phyloP scores from a whole-genome alignment of 2,113 vertebrate species.

The Misgurnus mizolepis region DNA sequence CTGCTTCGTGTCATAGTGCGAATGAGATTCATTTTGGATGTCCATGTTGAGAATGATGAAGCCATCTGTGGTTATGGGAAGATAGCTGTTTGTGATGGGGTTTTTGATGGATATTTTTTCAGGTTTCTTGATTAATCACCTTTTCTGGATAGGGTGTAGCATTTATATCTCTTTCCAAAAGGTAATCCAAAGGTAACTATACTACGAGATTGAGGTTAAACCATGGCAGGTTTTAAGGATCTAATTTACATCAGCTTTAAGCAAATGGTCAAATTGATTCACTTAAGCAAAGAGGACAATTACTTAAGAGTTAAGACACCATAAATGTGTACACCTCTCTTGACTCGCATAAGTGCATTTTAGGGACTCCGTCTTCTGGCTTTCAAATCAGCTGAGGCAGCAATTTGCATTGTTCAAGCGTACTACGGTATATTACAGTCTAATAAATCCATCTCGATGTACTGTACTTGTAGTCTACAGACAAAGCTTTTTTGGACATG shows the following conservation, averaged over 20 bases:
- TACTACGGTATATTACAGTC: conserved; percentile 6
- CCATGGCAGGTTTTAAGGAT: conserved; percentile 28
- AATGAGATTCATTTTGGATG: conserved; percentile 38
- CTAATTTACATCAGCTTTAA: conserved; percentile 38
- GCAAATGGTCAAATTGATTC: conserved; percentile 28
- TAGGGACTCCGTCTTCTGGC: conserved; percentile 21
- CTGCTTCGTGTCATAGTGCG: background rate
- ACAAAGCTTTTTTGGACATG: background rate
- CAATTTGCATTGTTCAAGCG: conserved; percentile 32
- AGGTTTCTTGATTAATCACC: background rate
- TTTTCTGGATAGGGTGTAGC: background rate
- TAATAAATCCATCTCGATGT: background rate
- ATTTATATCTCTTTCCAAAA: too few relatives aligned
- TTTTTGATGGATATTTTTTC: background rate
- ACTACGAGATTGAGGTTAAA: background rate
- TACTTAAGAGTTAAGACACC: conserved; percentile 44
- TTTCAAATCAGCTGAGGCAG: conserved; percentile 38
- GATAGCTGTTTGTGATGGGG: background rate
- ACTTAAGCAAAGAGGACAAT: conserved; percentile 50
- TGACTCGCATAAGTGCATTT: conserved; percentile 33
- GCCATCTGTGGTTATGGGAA: conserved; percentile 11
- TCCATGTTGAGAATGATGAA: conserved; percentile 14
- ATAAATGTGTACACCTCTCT: conserved; percentile 33
- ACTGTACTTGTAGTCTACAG: background rate
- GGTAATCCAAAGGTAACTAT: too few relatives aligned